Base-by-base conservation (phyloP, 2,888 invertebrate species). In the Nephrocerus scutellatus region DNA sequence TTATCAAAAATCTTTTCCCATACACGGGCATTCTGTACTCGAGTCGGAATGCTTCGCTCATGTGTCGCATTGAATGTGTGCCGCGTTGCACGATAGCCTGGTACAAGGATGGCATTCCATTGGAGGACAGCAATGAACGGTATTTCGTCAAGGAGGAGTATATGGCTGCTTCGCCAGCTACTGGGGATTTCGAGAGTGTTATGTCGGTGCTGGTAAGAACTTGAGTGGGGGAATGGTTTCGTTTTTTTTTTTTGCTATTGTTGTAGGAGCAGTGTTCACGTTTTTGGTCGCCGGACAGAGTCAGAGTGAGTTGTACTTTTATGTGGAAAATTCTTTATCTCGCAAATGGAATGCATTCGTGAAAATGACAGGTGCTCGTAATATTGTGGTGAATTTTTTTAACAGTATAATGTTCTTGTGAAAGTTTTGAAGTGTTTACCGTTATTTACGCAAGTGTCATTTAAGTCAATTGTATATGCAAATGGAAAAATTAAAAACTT, bases 51-150 rank as follows among this genome's bases (percentile, higher is more conserved):
- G 84, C 84, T 38, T 80, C 85, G 38, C 72, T 92, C 12, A 83
- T 84, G 2, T 92, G 91, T 63, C 80, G 87, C 46, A 86, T 92
- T 36, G 92, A 92, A 61, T 92, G 91, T 60, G 84, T 82, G 8
- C 92, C 92, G 0, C 73, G 82, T 22, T 92, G 92, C 69, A 77
- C 80, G 48, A 82, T 92, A 39, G 74, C 80, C 16, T 92, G 92
- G 92, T 74, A 81, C 50, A 88, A 86, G 60, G 82, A 88, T 57
- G 84, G 81, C 4, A 70, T 74, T 18, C 74, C 76, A 8, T 79
- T 91, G 49, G 61, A 59, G 36, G 74, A 74, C 30, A 73, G 73
- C 39, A 60, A 65, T 50, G 55, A 59, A 20, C 71, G 76, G 24
- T 89, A 87, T 69, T 79, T 78, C 54, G 76, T 84, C 32, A 74